These are phyloP conservation scores for Nasonia longicornis DNA, from an alignment of 1,140 invertebrate species.

Conservation along the genomic window DNA sequence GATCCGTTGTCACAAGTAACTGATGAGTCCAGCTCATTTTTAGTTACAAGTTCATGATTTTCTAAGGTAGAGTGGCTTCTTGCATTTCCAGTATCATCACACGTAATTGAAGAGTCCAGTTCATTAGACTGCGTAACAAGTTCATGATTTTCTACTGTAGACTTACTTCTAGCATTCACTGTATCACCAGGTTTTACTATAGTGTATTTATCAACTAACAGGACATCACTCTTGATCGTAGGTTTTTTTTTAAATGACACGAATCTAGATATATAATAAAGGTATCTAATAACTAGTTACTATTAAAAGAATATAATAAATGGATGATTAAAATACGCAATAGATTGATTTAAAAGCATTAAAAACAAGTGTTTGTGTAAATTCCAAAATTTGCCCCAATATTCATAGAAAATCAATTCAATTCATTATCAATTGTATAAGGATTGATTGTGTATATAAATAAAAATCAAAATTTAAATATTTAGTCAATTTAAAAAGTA, in stretches of 20 bases:
- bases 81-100: too few relatives aligned
- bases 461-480: slow-evolving; percentile 15
- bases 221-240: background rate
- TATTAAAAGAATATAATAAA: too few relatives aligned
- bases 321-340: background rate
- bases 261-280: background rate
- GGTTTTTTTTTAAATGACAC: background rate
- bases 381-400: background rate
- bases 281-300: too few relatives aligned
- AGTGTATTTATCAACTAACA: too few relatives aligned
- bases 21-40: background rate
- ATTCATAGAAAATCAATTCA: background rate
- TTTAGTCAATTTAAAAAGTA: slow-evolving; percentile 6
- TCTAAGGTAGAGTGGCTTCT: too few relatives aligned
- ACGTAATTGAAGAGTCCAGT: too few relatives aligned
- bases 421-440: background rate
- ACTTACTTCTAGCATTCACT: background rate
- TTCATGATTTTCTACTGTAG: background rate
- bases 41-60: too few relatives aligned
- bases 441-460: background rate
- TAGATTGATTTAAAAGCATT: background rate
- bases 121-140: background rate
- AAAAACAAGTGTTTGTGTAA: background rate
- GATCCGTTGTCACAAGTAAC: background rate
- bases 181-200: too few relatives aligned